These are phyloP conservation scores for Biston betularia DNA, from an alignment of 2,888 invertebrate genomes.

Conservation along the genomic window DNA sequence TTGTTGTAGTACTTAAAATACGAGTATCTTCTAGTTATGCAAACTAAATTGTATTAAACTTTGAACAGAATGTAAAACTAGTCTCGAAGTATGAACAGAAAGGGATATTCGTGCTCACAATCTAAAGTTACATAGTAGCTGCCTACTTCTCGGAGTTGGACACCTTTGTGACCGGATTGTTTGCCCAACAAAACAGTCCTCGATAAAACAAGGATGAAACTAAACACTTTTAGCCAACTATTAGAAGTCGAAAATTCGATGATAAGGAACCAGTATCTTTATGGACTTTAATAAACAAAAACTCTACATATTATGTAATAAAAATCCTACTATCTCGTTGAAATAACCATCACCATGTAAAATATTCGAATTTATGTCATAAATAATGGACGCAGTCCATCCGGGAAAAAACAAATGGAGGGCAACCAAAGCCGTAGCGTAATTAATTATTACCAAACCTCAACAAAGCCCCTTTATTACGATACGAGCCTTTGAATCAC, in stretches of 20 bases:
- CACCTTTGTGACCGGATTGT: not conserved
- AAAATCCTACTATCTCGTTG: not conserved
- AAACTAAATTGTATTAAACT: too few species aligned
- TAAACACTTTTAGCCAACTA: conserved; percentile 2
- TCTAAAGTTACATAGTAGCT: not conserved
- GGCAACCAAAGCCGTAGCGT: conserved; percentile 24
- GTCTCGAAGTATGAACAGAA: too few species aligned
- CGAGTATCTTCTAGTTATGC: too few species aligned
- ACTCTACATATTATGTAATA: not conserved
- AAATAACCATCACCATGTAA: conserved; percentile 7
- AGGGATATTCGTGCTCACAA: too few species aligned
- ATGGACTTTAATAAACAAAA: conserved; percentile 1
- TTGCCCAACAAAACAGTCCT: not conserved
- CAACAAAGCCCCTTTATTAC: conserved; percentile 43
- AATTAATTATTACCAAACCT: conserved; percentile 52
- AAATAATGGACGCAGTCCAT: conserved; percentile 28
- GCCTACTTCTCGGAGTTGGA: too few species aligned
- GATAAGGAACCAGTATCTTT: not conserved
- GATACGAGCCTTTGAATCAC: conserved; percentile 43
- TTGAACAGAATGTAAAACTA: too few species aligned
- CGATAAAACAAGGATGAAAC: conserved; percentile 12
- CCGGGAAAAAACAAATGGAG: conserved; percentile 29
- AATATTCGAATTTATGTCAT: conserved; percentile 24
- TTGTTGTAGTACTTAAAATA: too few species aligned
- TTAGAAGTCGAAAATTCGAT: not conserved